These are phyloP conservation scores for Seriola quinqueradiata DNA, from an alignment of 2,113 vertebrate species.

Conservation along the genomic window DNA sequence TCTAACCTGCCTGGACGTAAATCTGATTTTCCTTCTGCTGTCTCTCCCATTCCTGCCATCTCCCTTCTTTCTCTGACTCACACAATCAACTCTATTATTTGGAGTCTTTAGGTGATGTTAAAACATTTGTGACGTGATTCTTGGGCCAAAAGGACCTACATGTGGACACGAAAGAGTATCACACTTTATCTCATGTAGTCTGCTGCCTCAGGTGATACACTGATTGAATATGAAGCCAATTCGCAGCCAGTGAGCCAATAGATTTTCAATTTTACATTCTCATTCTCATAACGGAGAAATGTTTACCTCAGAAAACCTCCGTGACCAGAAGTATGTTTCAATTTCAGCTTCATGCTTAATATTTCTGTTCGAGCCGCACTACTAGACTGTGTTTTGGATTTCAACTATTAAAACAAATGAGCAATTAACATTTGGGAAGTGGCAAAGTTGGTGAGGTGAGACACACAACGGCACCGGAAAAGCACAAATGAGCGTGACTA, in stretches of 20 bases:
- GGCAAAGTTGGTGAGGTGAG: too few species aligned
- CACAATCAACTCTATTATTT: neutral
- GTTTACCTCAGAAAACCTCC: neutral
- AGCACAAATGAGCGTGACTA: neutral
- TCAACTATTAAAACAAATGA: neutral
- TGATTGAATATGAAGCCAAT: neutral
- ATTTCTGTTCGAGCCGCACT: neutral
- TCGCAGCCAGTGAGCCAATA: neutral
- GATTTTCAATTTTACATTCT: neutral
- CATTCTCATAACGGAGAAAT: neutral
- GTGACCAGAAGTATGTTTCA: neutral
- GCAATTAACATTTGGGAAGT: too few species aligned
- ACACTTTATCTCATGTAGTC: neutral
- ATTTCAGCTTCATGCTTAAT: neutral
- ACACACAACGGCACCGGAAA: constrained; percentile 2
- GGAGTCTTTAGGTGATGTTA: neutral
- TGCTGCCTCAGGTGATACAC: neutral
- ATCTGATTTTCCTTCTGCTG: constrained; percentile 20
- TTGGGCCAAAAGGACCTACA: neutral
- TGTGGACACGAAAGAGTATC: too few species aligned
- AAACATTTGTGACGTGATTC: neutral
- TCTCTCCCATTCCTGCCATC: neutral
- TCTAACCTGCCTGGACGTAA: neutral
- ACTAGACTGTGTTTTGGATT: neutral
- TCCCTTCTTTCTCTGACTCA: neutral